phyloP scores from a whole-genome alignment of 2,888 invertebrate genomes.

The Patella depressa region DNA sequence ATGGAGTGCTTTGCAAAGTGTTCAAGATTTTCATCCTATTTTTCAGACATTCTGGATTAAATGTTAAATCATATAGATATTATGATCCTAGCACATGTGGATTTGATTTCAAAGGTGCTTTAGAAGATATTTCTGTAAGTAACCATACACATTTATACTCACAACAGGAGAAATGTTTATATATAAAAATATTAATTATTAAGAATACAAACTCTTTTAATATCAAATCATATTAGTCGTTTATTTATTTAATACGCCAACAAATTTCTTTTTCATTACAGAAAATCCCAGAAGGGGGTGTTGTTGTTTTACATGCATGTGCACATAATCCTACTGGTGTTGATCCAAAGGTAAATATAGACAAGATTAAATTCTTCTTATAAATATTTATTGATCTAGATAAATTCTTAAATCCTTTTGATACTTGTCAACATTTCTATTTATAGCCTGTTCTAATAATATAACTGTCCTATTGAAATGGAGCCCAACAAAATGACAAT shows the following conservation, averaged over 20 bases:
- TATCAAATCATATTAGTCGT: not conserved
- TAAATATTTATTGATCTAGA: too few relatives aligned
- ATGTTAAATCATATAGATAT: conserved; percentile 91
- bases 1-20: not conserved
- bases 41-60: conserved; percentile 80
- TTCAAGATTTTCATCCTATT: conserved; percentile 3
- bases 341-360: conserved; percentile 67
- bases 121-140: conserved; percentile 83
- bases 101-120: conserved; percentile 89
- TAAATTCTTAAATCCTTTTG: too few relatives aligned
- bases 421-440: too few relatives aligned
- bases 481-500: too few relatives aligned
- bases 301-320: conserved; percentile 94
- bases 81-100: conserved; percentile 94
- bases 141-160: too few relatives aligned
- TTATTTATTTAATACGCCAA: not conserved
- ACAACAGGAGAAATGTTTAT: too few relatives aligned
- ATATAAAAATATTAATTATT: too few relatives aligned
- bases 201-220: not conserved
- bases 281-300: conserved; percentile 92
- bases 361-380: too few relatives aligned
- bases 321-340: conserved; percentile 94
- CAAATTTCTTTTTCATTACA: conserved; percentile 71
- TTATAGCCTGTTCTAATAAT: too few relatives aligned
- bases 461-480: too few relatives aligned